Base-by-base conservation (phyloP, 2,888 invertebrate species). In the Acanthosepion esculentum region DNA sequence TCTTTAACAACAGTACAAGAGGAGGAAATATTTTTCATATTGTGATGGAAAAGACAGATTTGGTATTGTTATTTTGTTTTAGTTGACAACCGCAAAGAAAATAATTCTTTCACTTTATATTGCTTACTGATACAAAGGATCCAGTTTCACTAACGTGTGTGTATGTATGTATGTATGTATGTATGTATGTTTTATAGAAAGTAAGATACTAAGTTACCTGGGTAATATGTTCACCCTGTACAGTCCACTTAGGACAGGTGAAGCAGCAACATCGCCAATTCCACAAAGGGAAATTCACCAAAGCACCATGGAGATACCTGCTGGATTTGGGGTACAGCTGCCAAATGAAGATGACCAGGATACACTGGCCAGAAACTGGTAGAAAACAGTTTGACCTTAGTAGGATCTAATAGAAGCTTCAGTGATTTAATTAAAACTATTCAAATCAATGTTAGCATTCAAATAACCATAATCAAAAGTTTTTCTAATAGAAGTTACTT, bases 181-280 rank as follows among this genome's bases (percentile, higher is more conserved):
- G 64, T 29, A 20, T 59, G 64, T 64, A 15, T 50, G 50, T 50
- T 50, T 78, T 78, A 78, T 78, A 78, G 78, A 78, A 78, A 78
- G 78, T 78, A 78, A 78, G 78, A n/a, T 78, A 78, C 78, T n/a
- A 78, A 78, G n/a, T 78, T 78, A 78, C 78, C 78, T 78, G 78
- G 78, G 78, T 78, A 78, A 78, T 78, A 78, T 10, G 78, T 78
- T 78, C 78, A 78, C 78, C 12, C 78, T 29, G 29, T 78, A 78
- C 29, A 29, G n/a, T 78, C 78, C n/a, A 78, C 78, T 78, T n/a
- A 78, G 8, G 78, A n/a, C 29, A 29, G 3, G 10, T 8, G n/a
- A 10, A 10, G 29, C 26, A 64, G 29, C 64, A 29, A 78, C 29
- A n/a, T 55, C 55, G 18, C 50, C 50, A 53, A 53, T 53, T 53